Percentiles rank a stretch among this genome's conserved stretches.
These are phyloP conservation scores for Gandaritis pyraliata DNA, from an alignment of 2,888 invertebrate species.

Conservation along the genomic window DNA sequence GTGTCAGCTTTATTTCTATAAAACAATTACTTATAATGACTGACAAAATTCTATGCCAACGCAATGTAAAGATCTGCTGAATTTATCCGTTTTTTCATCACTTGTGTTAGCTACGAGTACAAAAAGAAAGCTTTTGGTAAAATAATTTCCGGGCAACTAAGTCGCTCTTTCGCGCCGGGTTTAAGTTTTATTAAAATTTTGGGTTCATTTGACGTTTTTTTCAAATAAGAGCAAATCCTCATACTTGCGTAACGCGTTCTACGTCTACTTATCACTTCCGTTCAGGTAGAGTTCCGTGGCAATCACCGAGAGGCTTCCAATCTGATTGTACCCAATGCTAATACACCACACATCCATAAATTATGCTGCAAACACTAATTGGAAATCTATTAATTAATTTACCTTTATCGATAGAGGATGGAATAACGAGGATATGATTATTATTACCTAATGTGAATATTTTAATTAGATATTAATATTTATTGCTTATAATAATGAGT, in stretches of 20 bases:
- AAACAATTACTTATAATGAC: neutral
- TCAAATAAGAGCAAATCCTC: no score
- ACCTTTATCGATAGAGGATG: slow-evolving; percentile 55
- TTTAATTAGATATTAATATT: slow-evolving; percentile 10
- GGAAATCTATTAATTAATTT: slow-evolving; percentile 79
- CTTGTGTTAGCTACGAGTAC: no score
- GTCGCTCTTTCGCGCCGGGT: no score
- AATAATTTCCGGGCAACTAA: no score
- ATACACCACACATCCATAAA: slow-evolving; percentile 78
- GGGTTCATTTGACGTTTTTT: no score
- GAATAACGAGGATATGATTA: slow-evolving; percentile 44
- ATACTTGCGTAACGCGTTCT: no score
- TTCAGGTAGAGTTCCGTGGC: slow-evolving; percentile 42
- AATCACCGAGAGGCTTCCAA: slow-evolving; percentile 76
- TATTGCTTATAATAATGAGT: neutral
- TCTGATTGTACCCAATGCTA: slow-evolving; percentile 79
- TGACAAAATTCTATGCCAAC: neutral
- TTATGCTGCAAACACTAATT: slow-evolving; percentile 77
- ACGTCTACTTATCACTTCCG: no score
- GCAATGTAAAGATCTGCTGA: neutral
- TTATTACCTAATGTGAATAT: neutral
- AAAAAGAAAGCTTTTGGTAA: no score
- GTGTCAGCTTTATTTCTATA: slow-evolving; percentile 9
- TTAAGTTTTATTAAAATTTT: no score
- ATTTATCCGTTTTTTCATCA: neutral